Conservation (phyloP, 2,113 vertebrate species). For the Osmerus eperlanus region DNA sequence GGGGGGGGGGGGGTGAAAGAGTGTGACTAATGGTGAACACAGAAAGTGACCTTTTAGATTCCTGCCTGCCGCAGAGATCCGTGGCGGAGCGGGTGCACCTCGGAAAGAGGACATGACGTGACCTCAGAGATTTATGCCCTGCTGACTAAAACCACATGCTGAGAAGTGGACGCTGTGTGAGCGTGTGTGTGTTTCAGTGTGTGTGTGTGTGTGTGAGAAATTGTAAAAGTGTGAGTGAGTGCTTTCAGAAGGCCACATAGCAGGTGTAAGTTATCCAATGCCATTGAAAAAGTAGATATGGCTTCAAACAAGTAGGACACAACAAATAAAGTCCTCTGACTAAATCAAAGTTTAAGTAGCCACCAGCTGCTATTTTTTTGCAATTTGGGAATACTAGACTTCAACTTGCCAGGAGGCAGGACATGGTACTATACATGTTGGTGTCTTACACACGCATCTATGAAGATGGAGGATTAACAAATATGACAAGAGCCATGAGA, state of each 20-base stretch:
- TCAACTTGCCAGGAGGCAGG: no score
- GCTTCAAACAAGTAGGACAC: no score
- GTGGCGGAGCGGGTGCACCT: background rate
- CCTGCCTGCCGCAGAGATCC: constrained; percentile 1
- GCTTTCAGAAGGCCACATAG: background rate
- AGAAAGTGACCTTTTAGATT: constrained; percentile 27
- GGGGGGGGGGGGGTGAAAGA: constrained; percentile 8
- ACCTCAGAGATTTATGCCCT: background rate
- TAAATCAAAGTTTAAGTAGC: no score
- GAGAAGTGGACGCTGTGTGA: constrained; percentile 5
- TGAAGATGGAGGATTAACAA: no score
- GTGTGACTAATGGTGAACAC: constrained; percentile 36
- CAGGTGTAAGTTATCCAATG: background rate
- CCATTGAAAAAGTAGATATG: no score
- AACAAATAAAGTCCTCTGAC: no score
- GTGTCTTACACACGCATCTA: no score
- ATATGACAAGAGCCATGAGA: no score
- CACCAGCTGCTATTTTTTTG: no score
- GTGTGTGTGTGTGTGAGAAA: background rate
- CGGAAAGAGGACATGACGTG: constrained; percentile 12
- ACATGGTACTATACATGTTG: no score
- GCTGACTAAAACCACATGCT: background rate
- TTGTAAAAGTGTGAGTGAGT: background rate
- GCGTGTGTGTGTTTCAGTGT: background rate
- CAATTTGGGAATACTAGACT: no score